Conservation (phyloP, 1,140 invertebrate genomes). For the Halictus rubicundus region DNA sequence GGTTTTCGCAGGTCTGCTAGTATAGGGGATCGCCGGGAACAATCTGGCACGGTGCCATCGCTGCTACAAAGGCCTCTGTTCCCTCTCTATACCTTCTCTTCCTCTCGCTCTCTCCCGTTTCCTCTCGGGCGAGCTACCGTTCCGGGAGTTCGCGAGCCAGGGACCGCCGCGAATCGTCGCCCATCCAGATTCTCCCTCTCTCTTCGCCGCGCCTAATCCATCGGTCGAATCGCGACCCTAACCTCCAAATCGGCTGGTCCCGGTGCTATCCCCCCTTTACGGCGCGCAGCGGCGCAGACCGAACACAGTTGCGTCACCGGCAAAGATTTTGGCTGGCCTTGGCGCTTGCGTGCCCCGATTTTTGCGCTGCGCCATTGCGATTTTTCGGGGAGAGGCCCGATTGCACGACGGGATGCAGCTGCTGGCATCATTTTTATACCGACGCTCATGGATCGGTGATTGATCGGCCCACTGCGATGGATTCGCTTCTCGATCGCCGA, state of each 20-base stretch:
- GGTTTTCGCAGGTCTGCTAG: conserved; percentile 75
- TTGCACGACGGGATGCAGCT: background rate
- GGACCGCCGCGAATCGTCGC: conserved; percentile 19
- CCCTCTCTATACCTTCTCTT: too few relatives aligned
- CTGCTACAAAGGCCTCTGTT: conserved; percentile 56
- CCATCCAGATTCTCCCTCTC: conserved; percentile 1
- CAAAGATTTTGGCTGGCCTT: conserved; percentile 11
- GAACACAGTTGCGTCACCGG: background rate
- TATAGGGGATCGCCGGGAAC: conserved; percentile 67
- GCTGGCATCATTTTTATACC: too few relatives aligned
- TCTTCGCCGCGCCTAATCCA: conserved; percentile 50
- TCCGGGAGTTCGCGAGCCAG: conserved; percentile 15
- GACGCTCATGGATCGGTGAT: too few relatives aligned
- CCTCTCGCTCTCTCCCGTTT: too few relatives aligned
- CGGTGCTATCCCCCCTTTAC: conserved; percentile 2
- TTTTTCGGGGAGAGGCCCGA: conserved; percentile 5
- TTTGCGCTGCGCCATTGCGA: conserved; percentile 27
- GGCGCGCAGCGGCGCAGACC: background rate
- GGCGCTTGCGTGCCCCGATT: conserved; percentile 30
- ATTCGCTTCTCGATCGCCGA: too few relatives aligned
- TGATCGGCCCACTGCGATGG: too few relatives aligned
- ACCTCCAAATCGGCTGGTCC: conserved; percentile 52
- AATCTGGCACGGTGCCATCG: conserved; percentile 74
- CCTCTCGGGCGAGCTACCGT: conserved; percentile 32
- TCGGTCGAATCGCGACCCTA: conserved; percentile 53